These are phyloP conservation scores for Chelonoidis abingdonii DNA, from an alignment of 2,113 vertebrate species.

Conservation along the genomic window DNA sequence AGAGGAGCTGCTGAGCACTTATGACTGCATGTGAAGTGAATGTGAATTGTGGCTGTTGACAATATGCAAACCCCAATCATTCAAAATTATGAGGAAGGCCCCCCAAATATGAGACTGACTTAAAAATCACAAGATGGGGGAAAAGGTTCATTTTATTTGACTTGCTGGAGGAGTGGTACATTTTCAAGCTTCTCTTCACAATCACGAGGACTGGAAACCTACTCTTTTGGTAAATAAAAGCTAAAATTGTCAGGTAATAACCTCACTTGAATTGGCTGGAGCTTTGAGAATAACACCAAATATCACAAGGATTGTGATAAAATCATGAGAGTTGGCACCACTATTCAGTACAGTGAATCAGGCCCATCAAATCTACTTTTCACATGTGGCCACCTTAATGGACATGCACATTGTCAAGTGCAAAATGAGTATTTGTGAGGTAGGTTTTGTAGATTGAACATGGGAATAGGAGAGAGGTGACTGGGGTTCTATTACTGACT, in stretches of 20 bases:
- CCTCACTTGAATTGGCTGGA: background rate
- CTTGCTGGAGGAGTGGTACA: background rate
- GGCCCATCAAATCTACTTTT: background rate
- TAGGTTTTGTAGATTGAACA: background rate
- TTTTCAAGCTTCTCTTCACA: background rate
- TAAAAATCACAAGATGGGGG: background rate
- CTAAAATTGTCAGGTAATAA: background rate
- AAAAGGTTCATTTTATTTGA: background rate
- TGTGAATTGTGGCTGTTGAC: background rate
- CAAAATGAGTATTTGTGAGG: background rate
- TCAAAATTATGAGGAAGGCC: background rate
- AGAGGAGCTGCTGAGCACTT: background rate
- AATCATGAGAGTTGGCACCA: background rate
- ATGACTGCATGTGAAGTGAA: background rate
- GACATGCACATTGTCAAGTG: background rate
- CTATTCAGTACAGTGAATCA: rapidly evolving
- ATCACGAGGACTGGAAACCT: background rate
- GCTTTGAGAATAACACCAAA: background rate
- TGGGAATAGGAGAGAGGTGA: background rate
- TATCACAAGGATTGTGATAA: background rate
- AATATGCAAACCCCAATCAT: background rate
- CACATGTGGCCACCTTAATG: background rate
- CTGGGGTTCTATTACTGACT: background rate
- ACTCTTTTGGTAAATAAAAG: background rate
- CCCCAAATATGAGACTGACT: background rate